Base-by-base conservation (phyloP, 2,888 invertebrate genomes). In the Arenicola marina region DNA sequence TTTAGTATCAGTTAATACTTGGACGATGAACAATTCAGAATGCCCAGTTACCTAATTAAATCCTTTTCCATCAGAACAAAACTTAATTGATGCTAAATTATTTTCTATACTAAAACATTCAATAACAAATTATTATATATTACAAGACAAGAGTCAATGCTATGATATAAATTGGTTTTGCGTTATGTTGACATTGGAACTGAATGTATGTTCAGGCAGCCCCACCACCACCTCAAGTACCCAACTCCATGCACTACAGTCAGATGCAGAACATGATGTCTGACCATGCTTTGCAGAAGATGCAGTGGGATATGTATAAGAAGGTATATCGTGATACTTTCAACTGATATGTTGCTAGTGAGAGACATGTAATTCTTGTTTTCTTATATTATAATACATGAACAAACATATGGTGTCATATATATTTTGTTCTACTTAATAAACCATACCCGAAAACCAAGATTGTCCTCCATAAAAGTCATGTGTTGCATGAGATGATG, bases 231-330 rank as follows among this genome's bases (percentile, higher is more conserved):
- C 7, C 4, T 15, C 51, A 24, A 2, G 51, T 54, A 2, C 60
- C 60, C 21, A 18, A 43, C 2, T 61, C 61, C 2, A 18, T 29
- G 31, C 61, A 61, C 26, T 61, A 61, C 33, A 15, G n/a, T 2
- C 15, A 32, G 26, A 51, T 51, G 32, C 61, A 61, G 46, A 31
- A 61, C 24, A 7, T 11, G n/a, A 56, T 61, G 61, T 31, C 61
- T 15, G 15, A 55, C 2, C 31, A 46, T 7, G 24, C 43, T 18
- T 24, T 61, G 29, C 28, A 18, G 44, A 32, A 61, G 3, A 61
- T 56, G 55, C 61, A 61, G 56, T 29, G 29, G 46, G 45, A 59
- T 4, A 51, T 53, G 38, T 32, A 29, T 28, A 51, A 44, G 31
- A 51, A 59, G 59, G 59, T 59, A 21, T 48, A 21, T n/a, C 38